A percentile compares a stretch with the other conserved stretches of the same genome.
Conservation (phyloP, 2,113 vertebrate species). For the Lamprologus sp. region DNA sequence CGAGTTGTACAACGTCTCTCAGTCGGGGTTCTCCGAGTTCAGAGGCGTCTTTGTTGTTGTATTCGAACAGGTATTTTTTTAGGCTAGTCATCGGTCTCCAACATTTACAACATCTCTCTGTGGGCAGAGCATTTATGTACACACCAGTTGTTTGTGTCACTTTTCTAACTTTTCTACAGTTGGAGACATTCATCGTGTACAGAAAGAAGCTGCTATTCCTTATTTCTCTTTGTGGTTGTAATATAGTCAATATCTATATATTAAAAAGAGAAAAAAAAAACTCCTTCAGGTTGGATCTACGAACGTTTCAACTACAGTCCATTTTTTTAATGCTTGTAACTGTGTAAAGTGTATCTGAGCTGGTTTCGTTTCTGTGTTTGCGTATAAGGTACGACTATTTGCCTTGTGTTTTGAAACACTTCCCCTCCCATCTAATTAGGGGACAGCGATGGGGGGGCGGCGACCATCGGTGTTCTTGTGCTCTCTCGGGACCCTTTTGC, state of each 20-base stretch:
- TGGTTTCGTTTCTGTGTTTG: conserved; percentile 45
- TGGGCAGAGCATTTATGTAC: conserved; percentile 82
- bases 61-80: conserved; percentile 65
- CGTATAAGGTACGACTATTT: conserved; percentile 68
- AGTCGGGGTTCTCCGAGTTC: conserved; percentile 11
- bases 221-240: conserved; percentile 92
- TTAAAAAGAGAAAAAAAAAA: conserved; percentile 44
- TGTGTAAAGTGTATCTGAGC: conserved; percentile 55
- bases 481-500: neutral
- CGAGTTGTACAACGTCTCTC: neutral
- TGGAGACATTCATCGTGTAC: conserved; percentile 92
- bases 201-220: conserved; percentile 98
- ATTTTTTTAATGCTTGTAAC: conserved; percentile 69
- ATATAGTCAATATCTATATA: conserved; percentile 68
- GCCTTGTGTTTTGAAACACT: conserved; percentile 78
- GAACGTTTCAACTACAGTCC: conserved; percentile 70
- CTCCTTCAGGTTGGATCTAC: conserved; percentile 86
- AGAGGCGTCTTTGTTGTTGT: conserved; percentile 43
- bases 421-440: neutral
- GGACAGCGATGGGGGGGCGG: neutral
- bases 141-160: conserved; percentile 84
- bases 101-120: conserved; percentile 60
- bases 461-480: neutral
- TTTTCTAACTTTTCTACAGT: conserved; percentile 99
- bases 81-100: conserved; percentile 70